Evolutionary conservation across 2,797 vertebrate genomes (phyloP), one percentile per base, ranked within the genome.

Genomic region (Bothrops alternatus): DNA sequence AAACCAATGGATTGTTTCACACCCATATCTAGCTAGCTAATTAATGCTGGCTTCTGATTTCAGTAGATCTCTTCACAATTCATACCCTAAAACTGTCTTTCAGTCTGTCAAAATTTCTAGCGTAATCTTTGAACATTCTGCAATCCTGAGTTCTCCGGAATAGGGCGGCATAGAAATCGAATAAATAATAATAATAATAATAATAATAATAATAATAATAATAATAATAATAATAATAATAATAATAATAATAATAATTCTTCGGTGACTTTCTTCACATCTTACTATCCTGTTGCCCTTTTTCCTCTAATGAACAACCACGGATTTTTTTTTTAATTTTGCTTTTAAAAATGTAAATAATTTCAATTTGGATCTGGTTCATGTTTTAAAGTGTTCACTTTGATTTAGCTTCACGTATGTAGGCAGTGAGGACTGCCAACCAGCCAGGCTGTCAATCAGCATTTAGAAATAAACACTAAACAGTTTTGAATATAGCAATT

Each of bases 401-500:
- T 90, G 28, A 82, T 82, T 50, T 53, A 78, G 78, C 47, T 25
- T 37, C 26, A 55, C 26, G 6, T 50, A 50, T 50, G 6, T 37
- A 2, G 47, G 26, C 18, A 53, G 16, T 26, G 28, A 25, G 32
- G 13, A 13, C 63, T 14, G 69, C 69, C 69, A 73, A 73, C 16
- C 16, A 10, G 32, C 16, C 32, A 37, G 11, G 23, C 26, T 57
- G 26, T 60, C 58, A 93, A 26, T 56, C 32, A 94, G 16, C 89
- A 94, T 86, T 95, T 88, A 93, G 4, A 93, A n/a, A 32, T 95
- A 96, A 96, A 93, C 86, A 91, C 25, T 93, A 91, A 92, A 50
- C 88, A 90, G 93, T 97, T 96, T 90, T 60, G 57, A 94, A 42
- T 85, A 94, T 92, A 95, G 90, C 95, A 94, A 92, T 65, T 95